phyloP scores from a whole-genome alignment of 2,797 vertebrate genomes.

The Sebastes hubbsi region DNA sequence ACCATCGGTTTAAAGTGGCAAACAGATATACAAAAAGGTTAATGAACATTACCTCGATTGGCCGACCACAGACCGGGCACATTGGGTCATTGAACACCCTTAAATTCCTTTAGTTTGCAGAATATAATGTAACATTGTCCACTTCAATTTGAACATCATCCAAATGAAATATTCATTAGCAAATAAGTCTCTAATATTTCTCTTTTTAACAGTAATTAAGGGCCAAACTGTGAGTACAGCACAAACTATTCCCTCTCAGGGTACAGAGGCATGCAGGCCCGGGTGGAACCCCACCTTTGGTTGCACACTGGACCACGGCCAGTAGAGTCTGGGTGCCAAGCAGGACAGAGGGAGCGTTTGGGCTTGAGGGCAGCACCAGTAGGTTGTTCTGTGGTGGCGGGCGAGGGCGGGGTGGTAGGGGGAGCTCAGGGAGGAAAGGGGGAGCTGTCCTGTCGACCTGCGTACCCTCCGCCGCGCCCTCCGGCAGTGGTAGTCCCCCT shows the following conservation, averaged over 20 bases:
- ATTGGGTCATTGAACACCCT: slow-evolving; percentile 2
- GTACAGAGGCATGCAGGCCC: slow-evolving; percentile 46
- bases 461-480: slow-evolving; percentile 82
- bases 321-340: slow-evolving; percentile 72
- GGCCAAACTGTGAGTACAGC: background rate
- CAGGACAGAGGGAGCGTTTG: slow-evolving; percentile 55
- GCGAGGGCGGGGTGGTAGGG: slow-evolving; percentile 45
- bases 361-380: slow-evolving; percentile 74
- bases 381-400: slow-evolving; percentile 35
- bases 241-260: slow-evolving; percentile 37
- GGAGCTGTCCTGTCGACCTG: slow-evolving; percentile 65
- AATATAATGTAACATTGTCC: slow-evolving; percentile 8
- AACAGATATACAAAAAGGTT: too few relatives aligned
- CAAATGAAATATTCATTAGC: slow-evolving; percentile 27
- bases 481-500: slow-evolving; percentile 85
- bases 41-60: too few relatives aligned
- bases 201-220: background rate
- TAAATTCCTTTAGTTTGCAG: slow-evolving; percentile 22
- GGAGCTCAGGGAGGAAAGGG: slow-evolving; percentile 22
- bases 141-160: slow-evolving; percentile 4
- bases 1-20: too few relatives aligned
- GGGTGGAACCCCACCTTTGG: slow-evolving; percentile 50
- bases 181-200: slow-evolving; percentile 20
- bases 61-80: too few relatives aligned
- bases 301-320: slow-evolving; percentile 73